Evolutionary conservation across 2,888 invertebrate species (phyloP).

Genomic region (Apodemia zela): DNA sequence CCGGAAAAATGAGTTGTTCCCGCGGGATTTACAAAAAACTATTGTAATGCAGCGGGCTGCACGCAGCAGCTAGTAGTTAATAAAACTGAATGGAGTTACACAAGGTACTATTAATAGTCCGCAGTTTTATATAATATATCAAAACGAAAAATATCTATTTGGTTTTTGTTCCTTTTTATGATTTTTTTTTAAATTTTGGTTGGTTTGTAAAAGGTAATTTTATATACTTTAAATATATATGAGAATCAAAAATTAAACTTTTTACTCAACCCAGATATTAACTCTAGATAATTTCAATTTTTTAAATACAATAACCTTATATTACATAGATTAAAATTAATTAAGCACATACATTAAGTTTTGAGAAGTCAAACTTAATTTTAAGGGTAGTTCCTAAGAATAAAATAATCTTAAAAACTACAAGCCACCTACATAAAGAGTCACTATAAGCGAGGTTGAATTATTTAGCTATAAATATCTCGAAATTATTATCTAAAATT

Average conservation of each 20-base stretch:
- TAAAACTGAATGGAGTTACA: not conserved
- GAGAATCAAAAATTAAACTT: no score
- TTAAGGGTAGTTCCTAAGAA: constrained; percentile 15
- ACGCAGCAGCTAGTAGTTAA: no score
- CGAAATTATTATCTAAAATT: constrained; percentile 24
- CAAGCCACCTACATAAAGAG: constrained; percentile 13
- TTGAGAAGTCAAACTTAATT: constrained; percentile 28
- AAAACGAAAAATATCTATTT: not conserved
- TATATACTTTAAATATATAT: no score
- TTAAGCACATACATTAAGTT: constrained; percentile 33
- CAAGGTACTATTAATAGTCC: not conserved
- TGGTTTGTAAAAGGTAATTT: no score
- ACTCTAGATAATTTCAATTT: not conserved
- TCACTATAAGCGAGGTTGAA: constrained; percentile 26
- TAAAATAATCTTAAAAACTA: constrained; percentile 30
- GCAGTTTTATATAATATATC: not conserved
- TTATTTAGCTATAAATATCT: constrained; percentile 26
- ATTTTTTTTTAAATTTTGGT: no score
- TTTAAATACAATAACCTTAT: constrained; percentile 16
- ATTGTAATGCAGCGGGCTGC: no score
- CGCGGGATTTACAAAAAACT: no score
- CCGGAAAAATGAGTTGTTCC: no score
- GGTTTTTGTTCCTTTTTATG: not conserved
- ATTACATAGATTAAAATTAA: constrained; percentile 28
- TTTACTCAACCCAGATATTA: no score